phyloP scores from a whole-genome alignment of 2,113 vertebrate genomes.

The Elachura formosa region DNA sequence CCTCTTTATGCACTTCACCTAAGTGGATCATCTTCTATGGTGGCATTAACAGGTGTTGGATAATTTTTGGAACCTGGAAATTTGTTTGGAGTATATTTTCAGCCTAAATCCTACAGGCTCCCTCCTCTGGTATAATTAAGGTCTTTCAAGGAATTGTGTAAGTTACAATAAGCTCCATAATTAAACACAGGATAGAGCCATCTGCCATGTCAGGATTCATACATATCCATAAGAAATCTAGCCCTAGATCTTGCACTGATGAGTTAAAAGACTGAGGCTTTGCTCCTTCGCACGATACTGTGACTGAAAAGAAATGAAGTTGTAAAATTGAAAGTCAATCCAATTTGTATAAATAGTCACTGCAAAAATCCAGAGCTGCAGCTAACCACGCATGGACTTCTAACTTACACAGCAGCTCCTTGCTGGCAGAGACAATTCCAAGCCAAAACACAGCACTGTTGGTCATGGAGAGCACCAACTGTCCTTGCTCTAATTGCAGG shows the following conservation, averaged over 20 bases:
- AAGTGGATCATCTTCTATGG: background rate
- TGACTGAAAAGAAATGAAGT: background rate
- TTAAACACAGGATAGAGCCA: background rate
- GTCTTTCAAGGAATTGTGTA: background rate
- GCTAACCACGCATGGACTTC: background rate
- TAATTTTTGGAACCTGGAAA: background rate
- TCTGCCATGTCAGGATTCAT: slow-evolving; percentile 16
- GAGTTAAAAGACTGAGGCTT: background rate
- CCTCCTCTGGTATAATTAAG: slow-evolving; percentile 46
- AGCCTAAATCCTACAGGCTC: slow-evolving; percentile 1
- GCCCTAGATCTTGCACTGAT: background rate
- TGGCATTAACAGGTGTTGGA: background rate
- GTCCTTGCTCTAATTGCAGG: slow-evolving; percentile 37
- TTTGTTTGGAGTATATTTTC: background rate
- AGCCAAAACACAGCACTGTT: background rate
- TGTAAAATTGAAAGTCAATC: background rate
- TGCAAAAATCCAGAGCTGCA: background rate
- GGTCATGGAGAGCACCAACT: slow-evolving; percentile 7
- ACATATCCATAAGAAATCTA: background rate
- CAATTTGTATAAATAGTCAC: background rate
- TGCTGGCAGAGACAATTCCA: background rate
- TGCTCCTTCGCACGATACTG: background rate
- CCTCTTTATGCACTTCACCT: background rate
- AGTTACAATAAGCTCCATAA: background rate
- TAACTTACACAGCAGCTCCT: background rate